Percentiles rank a stretch among this genome's conserved stretches.
Evolutionary conservation across 2,797 vertebrate species (phyloP).

Genomic region (Buceros bicornis): DNA sequence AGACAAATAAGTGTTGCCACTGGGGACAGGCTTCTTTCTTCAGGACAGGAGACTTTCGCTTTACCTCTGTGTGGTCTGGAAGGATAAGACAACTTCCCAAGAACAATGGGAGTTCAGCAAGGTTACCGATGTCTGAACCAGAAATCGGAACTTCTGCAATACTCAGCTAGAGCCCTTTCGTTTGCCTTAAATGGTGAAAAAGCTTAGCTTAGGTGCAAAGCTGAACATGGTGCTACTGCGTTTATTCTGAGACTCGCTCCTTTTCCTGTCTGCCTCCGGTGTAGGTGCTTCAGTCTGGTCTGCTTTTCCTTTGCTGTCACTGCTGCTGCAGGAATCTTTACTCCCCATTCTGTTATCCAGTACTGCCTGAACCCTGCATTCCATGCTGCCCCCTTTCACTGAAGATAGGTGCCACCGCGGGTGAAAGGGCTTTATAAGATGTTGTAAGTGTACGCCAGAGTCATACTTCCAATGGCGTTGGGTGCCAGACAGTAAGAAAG

Average conservation of each 20-base stretch:
- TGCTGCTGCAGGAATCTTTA: background rate
- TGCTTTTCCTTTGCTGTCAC: background rate
- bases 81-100: constrained; percentile 79
- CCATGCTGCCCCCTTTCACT: background rate
- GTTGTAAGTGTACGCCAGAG: background rate
- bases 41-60: constrained; percentile 71
- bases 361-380: background rate
- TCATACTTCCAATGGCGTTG: background rate
- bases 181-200: background rate
- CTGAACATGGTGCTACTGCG: background rate
- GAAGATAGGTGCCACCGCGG: background rate
- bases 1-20: constrained; percentile 83
- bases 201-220: background rate
- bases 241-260: background rate
- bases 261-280: background rate
- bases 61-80: constrained; percentile 68
- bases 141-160: background rate
- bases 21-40: constrained; percentile 77
- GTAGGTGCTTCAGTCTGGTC: background rate
- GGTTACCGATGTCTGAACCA: background rate
- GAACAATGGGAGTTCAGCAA: background rate
- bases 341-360: rapidly evolving
- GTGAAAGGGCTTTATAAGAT: background rate
- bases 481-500: background rate
- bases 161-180: background rate